Conservation (phyloP, 2,888 invertebrate genomes). For the Dorcus hopei region DNA sequence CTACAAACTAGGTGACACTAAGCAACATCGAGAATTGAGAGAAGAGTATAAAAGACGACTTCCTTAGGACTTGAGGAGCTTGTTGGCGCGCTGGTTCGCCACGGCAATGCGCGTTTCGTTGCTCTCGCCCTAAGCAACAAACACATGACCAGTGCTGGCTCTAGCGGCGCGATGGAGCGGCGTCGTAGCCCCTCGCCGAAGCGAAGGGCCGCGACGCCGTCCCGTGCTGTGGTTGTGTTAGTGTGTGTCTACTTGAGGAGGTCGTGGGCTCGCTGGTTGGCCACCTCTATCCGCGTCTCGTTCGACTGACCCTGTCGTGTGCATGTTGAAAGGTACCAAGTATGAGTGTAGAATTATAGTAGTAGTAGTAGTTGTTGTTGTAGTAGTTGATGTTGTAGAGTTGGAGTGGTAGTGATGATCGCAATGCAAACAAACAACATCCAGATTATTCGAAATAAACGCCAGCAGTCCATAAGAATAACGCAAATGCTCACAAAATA, state of each 20-base stretch:
- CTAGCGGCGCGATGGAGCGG: slow-evolving; percentile 2
- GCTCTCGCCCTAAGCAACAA: slow-evolving; percentile 71
- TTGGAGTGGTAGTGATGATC: slow-evolving; percentile 36
- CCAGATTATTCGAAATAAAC: slow-evolving; percentile 41
- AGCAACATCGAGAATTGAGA: slow-evolving; percentile 47
- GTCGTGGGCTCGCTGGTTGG: slow-evolving; percentile 95
- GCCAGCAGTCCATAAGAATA: neutral
- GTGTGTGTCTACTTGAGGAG: slow-evolving; percentile 76
- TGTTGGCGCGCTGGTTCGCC: slow-evolving; percentile 96
- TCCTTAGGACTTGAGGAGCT: slow-evolving; percentile 78
- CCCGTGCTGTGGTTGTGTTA: slow-evolving; percentile 16
- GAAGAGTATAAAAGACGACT: slow-evolving; percentile 46
- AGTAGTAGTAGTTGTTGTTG: slow-evolving; percentile 26
- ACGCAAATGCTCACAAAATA: neutral
- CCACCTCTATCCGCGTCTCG: slow-evolving; percentile 93
- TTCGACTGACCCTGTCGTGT: slow-evolving; percentile 77
- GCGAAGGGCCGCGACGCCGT: slow-evolving; percentile 5
- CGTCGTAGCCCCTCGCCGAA: slow-evolving; percentile 7
- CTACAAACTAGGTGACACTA: slow-evolving; percentile 28
- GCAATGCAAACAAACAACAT: slow-evolving; percentile 47
- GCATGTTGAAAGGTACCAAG: slow-evolving; percentile 19
- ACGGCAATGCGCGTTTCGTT: slow-evolving; percentile 95
- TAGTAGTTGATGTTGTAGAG: slow-evolving; percentile 25
- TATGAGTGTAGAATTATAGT: slow-evolving; percentile 15
- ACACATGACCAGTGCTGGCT: slow-evolving; percentile 41